Percentiles rank a stretch among this genome's conserved stretches.
phyloP scores from a whole-genome alignment of 2,888 invertebrate species.

The Alsophila aescularia region DNA sequence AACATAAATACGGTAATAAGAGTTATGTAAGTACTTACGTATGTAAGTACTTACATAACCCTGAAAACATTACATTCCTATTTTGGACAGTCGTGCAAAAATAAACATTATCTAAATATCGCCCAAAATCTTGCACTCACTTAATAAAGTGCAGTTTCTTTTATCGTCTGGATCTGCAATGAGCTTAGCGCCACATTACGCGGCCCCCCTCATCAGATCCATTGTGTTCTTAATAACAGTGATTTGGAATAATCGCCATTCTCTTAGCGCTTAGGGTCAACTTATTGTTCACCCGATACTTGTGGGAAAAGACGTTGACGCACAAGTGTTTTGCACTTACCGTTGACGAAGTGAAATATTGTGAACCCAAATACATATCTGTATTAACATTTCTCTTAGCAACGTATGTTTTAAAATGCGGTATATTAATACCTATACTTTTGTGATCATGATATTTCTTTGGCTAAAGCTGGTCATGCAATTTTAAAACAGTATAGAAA shows the following conservation, averaged over 20 bases:
- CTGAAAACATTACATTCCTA: too few species aligned
- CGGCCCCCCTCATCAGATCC: slow-evolving; percentile 55
- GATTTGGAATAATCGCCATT: slow-evolving; percentile 72
- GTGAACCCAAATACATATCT: not conserved
- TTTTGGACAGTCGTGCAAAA: too few species aligned
- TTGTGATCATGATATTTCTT: too few species aligned
- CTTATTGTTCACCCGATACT: slow-evolving; percentile 70
- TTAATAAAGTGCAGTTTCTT: slow-evolving; percentile 31
- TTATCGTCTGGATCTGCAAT: slow-evolving; percentile 38
- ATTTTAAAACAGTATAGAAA: too few species aligned
- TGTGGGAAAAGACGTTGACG: slow-evolving; percentile 77
- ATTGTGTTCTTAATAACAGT: slow-evolving; percentile 77
- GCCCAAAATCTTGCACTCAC: not conserved
- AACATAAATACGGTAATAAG: too few species aligned
- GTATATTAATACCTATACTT: too few species aligned
- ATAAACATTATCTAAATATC: not conserved
- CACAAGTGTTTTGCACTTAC: slow-evolving; percentile 40
- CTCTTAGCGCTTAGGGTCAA: slow-evolving; percentile 66
- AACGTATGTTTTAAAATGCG: too few species aligned
- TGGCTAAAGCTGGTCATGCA: too few species aligned
- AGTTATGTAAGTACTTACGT: too few species aligned
- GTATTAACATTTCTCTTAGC: too few species aligned
- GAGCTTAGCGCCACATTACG: slow-evolving; percentile 40
- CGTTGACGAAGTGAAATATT: slow-evolving; percentile 6
- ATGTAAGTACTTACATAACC: too few species aligned